Evolutionary conservation across 2,888 invertebrate genomes (phyloP), one percentile per base, ranked within the genome.

Genomic region (Neuroscelio doddi): DNA sequence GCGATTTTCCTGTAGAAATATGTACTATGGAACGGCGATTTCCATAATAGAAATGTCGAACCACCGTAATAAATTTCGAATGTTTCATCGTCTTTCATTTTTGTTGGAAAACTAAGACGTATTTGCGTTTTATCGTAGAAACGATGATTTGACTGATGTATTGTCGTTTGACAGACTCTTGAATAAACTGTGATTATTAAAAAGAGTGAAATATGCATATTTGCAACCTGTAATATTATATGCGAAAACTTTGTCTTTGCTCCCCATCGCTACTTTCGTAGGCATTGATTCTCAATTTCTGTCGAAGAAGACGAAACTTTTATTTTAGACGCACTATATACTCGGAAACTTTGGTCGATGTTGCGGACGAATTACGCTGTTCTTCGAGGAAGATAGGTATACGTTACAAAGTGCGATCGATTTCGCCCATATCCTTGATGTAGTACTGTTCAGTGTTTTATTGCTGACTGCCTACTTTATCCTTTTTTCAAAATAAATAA

Each of bases 281-380:
- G 45, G n/a, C 12, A 30, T 30, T 45, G 30, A 32, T 30, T 15
- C 17, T 10, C n/a, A 16, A 15, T 26, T 8, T 16, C 34, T 15
- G 41, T 50, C 39, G 46, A 46, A n/a, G 49, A 9, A 15, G 34
- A 34, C 21, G 12, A 61, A 65, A 67, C 67, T 67, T 67, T 63
- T 42, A 59, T 67, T 63, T 67, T 63, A 67, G 63, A 15, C 59
- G 59, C 56, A 51, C 44, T 44, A 46, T 36, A 29, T 8, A 41
- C 16, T 49, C 51, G 59, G 55, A 46, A 59, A 62, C 58, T 57
- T 59, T 26, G 59, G 47, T 12, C 29, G 44, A 15, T 26, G 44
- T 26, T 44, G 44, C 44, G 14, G 44, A 44, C 27, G 29, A 44
- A 44, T 44, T 14, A 14, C 14, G 29, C 10, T 12, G 32, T 32